phyloP scores from a whole-genome alignment of 2,888 invertebrate species.

The Pristionchus fissidentatus region DNA sequence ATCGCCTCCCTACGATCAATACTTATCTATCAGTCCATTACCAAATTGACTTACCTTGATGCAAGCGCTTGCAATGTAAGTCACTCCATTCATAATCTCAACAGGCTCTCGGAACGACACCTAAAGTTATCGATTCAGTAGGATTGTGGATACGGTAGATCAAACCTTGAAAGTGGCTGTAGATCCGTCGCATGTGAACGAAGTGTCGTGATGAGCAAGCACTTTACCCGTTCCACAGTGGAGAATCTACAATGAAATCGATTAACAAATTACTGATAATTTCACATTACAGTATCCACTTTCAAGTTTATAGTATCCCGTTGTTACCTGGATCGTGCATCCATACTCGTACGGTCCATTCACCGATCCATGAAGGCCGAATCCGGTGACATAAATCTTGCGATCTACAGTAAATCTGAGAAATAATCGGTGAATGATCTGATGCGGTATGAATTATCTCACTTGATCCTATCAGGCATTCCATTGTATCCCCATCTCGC shows the following conservation, averaged over 20 bases:
- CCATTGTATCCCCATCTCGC: slow-evolving; percentile 89
- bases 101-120: slow-evolving; percentile 85
- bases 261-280: not conserved
- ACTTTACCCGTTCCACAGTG: slow-evolving; percentile 85
- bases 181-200: slow-evolving; percentile 87
- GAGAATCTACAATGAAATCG: slow-evolving; percentile 79
- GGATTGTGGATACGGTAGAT: not conserved
- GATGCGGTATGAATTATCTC: slow-evolving; percentile 49
- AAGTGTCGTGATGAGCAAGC: slow-evolving; percentile 84
- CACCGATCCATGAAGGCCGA: slow-evolving; percentile 88
- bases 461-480: slow-evolving; percentile 86
- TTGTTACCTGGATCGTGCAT: slow-evolving; percentile 82
- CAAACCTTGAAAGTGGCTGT: slow-evolving; percentile 82
- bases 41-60: slow-evolving; percentile 81
- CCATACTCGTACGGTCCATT: slow-evolving; percentile 85
- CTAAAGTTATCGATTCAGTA: not conserved
- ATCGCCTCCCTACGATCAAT: slow-evolving; percentile 83
- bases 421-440: slow-evolving; percentile 51
- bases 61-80: slow-evolving; percentile 87
- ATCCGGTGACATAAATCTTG: slow-evolving; percentile 87
- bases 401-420: slow-evolving; percentile 87
- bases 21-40: not conserved
- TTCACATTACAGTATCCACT: not conserved
- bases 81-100: slow-evolving; percentile 85
- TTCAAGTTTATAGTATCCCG: too few relatives aligned